Evolutionary conservation across 1,140 invertebrate species (phyloP).

Genomic region (Oedothorax gibbosus): DNA sequence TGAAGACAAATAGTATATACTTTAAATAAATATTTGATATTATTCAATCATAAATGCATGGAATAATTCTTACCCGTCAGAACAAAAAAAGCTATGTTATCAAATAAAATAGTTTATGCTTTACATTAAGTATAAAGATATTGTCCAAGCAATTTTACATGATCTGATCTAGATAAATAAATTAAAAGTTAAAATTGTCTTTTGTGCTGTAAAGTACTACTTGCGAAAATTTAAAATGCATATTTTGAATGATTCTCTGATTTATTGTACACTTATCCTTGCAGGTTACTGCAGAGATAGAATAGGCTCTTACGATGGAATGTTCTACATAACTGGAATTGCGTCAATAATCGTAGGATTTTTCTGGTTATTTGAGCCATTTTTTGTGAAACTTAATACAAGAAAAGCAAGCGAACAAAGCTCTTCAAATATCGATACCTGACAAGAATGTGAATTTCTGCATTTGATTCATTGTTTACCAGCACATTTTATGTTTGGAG

Average conservation of each 20-base stretch:
- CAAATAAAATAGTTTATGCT: not conserved
- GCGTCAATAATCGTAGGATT: conserved; percentile 4
- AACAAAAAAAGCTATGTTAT: too few species aligned
- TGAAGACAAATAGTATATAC: too few species aligned
- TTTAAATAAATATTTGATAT: too few species aligned
- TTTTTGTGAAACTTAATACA: not conserved
- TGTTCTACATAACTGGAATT: conserved; percentile 36
- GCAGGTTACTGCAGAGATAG: conserved; percentile 32
- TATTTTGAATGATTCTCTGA: not conserved
- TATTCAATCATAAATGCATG: too few species aligned
- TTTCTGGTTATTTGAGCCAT: conserved; percentile 20
- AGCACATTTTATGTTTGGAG: too few species aligned
- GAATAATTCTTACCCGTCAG: too few species aligned
- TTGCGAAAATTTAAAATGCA: not conserved
- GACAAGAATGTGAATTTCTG: too few species aligned
- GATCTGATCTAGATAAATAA: not conserved
- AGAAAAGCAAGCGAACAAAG: too few species aligned
- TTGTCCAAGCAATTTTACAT: not conserved
- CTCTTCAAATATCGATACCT: too few species aligned
- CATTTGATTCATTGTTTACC: too few species aligned
- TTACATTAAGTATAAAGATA: not conserved
- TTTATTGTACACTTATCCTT: not conserved
- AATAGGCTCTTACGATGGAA: conserved; percentile 30
- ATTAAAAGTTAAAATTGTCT: not conserved
- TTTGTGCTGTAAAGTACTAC: not conserved